Base-by-base conservation (phyloP, 92 coral and sea anemone genomes). In the Desmophyllum pertusum region DNA sequence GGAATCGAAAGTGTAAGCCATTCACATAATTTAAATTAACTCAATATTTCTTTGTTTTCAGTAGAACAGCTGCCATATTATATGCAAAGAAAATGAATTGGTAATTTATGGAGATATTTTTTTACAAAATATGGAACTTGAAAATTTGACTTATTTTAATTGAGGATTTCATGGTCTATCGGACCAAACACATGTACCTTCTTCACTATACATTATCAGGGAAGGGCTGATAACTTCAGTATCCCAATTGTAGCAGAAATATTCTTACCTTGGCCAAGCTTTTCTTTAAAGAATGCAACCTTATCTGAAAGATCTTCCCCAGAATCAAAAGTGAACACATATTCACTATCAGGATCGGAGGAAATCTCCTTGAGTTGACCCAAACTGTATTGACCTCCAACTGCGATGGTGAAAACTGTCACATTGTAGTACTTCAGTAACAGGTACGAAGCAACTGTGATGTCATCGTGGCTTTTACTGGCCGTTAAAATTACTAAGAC, bases 381-480 rank as follows among this genome's bases (percentile, higher is more conserved):
- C 21, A 43, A 10, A 53, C 75, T 76, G 27, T 79, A 70, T 27
- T 63, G 73, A 64, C 11, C 5, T 14, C 88, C 88, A 29, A 85
- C 48, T 3, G 66, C 88, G 36, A 85, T 31, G 35, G 37, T 83
- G n/a, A 70, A 85, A 2, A 85, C 46, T 33, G 74, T 85, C n/a
- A 85, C 88, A 37, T 55, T 55, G 30, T 84, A 64, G 7, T 37
- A 31, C n/a, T 46, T 67, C 33, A 65, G 18, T 37, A 85, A 6
- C 9, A 75, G 45, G 38, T 85, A 45, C 1, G 75, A 66, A 6
- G 84, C 69, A 7, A 77, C 77, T 10, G 84, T 29, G n/a, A 79
- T 27, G 13, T 85, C 88, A 67, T 85, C 88, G 17, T 77, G 88
- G 35, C 75, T 77, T 77, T 65, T 85, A 46, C 88, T 79, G 10